Percentiles rank a stretch among this genome's conserved stretches.
Evolutionary conservation across 2,888 invertebrate genomes (phyloP).

Genomic region (Drosophila kuntzei): DNA sequence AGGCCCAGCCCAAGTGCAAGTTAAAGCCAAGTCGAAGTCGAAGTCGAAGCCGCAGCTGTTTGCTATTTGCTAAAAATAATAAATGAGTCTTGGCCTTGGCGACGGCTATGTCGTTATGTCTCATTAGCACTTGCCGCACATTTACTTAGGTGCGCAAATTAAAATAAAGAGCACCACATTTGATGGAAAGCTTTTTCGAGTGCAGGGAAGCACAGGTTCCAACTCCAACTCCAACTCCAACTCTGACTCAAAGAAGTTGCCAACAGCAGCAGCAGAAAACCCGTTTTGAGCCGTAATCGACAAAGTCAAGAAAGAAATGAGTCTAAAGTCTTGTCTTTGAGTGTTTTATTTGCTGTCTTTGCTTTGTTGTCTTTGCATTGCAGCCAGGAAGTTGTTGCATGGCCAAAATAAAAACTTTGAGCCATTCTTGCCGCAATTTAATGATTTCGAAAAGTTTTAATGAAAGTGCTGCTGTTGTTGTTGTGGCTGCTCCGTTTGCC

Average conservation of each 20-base stretch:
- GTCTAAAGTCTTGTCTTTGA: slow-evolving; percentile 30
- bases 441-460: slow-evolving; percentile 55
- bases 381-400: slow-evolving; percentile 56
- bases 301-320: slow-evolving; percentile 39
- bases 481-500: background rate
- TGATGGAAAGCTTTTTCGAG: slow-evolving; percentile 52
- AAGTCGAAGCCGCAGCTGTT: slow-evolving; percentile 17
- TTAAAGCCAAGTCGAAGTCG: background rate
- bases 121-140: slow-evolving; percentile 73
- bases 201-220: slow-evolving; percentile 8
- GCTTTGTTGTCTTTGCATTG: slow-evolving; percentile 31
- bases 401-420: slow-evolving; percentile 45
- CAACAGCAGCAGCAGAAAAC: slow-evolving; percentile 30
- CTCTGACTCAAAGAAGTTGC: slow-evolving; percentile 19
- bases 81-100: slow-evolving; percentile 71
- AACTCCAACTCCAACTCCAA: background rate
- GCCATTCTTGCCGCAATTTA: slow-evolving; percentile 53
- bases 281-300: slow-evolving; percentile 37
- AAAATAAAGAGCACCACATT: slow-evolving; percentile 68
- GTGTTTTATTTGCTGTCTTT: slow-evolving; percentile 38
- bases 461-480: slow-evolving; percentile 56
- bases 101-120: slow-evolving; percentile 75
- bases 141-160: slow-evolving; percentile 69
- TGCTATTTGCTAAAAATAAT: slow-evolving; percentile 48
- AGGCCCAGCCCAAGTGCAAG: background rate